Percentiles rank a stretch among this genome's conserved stretches.
Conservation (phyloP, 2,113 vertebrate species). For the Micromys minutus region DNA sequence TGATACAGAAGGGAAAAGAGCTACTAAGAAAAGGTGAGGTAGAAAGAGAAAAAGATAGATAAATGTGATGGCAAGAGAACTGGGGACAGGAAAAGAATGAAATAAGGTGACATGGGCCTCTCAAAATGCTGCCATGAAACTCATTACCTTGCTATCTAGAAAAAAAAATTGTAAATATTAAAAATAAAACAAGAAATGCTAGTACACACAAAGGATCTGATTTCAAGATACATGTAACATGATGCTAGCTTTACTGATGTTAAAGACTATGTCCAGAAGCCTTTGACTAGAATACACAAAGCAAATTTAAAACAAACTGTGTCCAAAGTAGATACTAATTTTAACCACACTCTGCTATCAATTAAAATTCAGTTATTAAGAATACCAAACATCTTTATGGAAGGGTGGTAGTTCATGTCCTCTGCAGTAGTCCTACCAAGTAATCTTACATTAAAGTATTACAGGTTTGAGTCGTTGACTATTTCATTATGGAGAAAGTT, state of each 20-base stretch:
- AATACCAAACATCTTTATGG: slow-evolving; percentile 73
- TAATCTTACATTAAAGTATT: slow-evolving; percentile 63
- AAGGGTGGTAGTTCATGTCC: slow-evolving; percentile 61
- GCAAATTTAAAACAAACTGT: slow-evolving; percentile 75
- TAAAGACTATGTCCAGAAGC: slow-evolving; percentile 62
- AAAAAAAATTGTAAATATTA: not conserved
- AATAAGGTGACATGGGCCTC: not conserved
- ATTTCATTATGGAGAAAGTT: slow-evolving; percentile 43
- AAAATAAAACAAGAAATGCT: not conserved
- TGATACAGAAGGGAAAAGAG: not conserved
- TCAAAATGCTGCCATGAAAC: not conserved
- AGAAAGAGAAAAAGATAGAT: not conserved
- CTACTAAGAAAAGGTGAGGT: not conserved
- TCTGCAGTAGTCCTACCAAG: slow-evolving; percentile 68
- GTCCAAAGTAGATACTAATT: slow-evolving; percentile 69
- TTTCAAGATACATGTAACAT: slow-evolving; percentile 43
- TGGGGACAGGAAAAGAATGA: not conserved
- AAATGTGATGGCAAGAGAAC: not conserved
- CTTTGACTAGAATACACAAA: slow-evolving; percentile 67
- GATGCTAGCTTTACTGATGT: slow-evolving; percentile 51
- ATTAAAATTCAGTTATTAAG: slow-evolving; percentile 60
- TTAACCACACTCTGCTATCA: slow-evolving; percentile 44
- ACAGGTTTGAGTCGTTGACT: slow-evolving; percentile 34
- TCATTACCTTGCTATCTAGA: not conserved
- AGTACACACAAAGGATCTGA: slow-evolving; percentile 19